Percentiles rank a stretch among this genome's conserved stretches.
phyloP scores from a whole-genome alignment of 1,140 invertebrate genomes.

The Drosophila rufa region DNA sequence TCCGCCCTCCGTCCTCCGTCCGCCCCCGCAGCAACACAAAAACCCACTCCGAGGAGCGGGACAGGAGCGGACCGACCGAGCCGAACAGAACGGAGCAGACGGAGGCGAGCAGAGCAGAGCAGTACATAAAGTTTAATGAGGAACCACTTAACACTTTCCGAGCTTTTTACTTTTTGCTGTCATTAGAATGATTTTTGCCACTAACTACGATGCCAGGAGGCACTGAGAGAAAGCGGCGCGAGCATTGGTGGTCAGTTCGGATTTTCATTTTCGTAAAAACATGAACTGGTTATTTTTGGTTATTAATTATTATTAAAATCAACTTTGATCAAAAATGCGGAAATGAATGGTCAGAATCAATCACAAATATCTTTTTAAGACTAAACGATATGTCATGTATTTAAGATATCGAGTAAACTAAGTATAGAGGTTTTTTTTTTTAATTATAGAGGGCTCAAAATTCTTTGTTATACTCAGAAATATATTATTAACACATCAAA shows the following conservation, averaged over 20 bases:
- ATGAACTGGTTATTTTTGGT: no score
- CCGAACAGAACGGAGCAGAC: constrained; percentile 15
- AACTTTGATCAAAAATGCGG: no score
- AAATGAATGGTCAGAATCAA: no score
- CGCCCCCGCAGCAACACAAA: constrained; percentile 49
- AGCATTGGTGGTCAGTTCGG: not conserved
- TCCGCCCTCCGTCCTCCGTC: constrained; percentile 10
- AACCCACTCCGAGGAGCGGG: constrained; percentile 18
- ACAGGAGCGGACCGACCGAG: constrained; percentile 31
- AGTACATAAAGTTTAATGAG: constrained; percentile 85
- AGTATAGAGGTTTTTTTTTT: no score
- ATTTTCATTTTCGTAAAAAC: not conserved
- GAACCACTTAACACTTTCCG: constrained; percentile 84
- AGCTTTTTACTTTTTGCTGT: constrained; percentile 83
- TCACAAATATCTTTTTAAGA: no score
- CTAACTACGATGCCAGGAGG: constrained; percentile 68
- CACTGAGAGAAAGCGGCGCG: constrained; percentile 17
- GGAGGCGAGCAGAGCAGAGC: constrained; percentile 27
- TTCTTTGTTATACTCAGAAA: no score
- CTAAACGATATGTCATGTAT: no score
- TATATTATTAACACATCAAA: no score
- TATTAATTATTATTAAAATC: no score
- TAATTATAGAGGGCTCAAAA: no score
- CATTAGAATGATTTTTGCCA: constrained; percentile 84
- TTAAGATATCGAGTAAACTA: no score